Percentiles rank a stretch among this genome's conserved stretches.
Conservation (phyloP, 2,888 invertebrate genomes). For the Chrysolina oricalcia region DNA sequence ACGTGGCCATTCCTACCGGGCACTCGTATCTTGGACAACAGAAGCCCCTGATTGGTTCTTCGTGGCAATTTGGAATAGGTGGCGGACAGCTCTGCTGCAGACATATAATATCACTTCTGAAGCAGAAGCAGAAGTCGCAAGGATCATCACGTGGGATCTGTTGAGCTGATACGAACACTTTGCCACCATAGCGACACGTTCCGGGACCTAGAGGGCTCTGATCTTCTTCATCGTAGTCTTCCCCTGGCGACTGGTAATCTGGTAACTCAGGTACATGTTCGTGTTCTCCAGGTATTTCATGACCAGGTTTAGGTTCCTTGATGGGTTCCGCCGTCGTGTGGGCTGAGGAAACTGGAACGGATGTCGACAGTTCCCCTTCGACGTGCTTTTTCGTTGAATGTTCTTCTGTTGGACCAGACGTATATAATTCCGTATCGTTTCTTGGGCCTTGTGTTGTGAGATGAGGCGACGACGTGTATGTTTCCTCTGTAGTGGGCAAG, state of each 20-base stretch:
- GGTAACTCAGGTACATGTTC: conserved; percentile 65
- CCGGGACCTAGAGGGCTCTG: conserved; percentile 88
- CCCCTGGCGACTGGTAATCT: conserved; percentile 70
- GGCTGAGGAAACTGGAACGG: conserved; percentile 54
- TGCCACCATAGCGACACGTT: conserved; percentile 93
- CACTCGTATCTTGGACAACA: conserved; percentile 96
- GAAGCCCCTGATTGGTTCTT: conserved; percentile 94
- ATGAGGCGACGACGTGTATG: conserved; percentile 41
- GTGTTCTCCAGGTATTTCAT: conserved; percentile 61
- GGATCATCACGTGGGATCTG: conserved; percentile 96
- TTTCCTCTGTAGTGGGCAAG: conserved; percentile 28
- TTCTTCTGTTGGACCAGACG: conserved; percentile 54
- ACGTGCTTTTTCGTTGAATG: conserved; percentile 52
- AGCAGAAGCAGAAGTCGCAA: conserved; percentile 97
- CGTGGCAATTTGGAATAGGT: conserved; percentile 92
- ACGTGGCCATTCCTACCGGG: conserved; percentile 89
- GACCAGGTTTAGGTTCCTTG: conserved; percentile 50
- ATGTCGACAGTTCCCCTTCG: conserved; percentile 65
- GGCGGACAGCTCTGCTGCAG: conserved; percentile 96
- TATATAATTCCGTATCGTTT: conserved; percentile 49
- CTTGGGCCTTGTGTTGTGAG: conserved; percentile 39
- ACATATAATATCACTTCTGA: conserved; percentile 95
- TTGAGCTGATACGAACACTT: conserved; percentile 94
- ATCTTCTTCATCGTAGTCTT: conserved; percentile 86
- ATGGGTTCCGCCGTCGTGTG: conserved; percentile 43